These are phyloP conservation scores for Progne subis DNA, from an alignment of 2,113 vertebrate genomes.

Conservation along the genomic window DNA sequence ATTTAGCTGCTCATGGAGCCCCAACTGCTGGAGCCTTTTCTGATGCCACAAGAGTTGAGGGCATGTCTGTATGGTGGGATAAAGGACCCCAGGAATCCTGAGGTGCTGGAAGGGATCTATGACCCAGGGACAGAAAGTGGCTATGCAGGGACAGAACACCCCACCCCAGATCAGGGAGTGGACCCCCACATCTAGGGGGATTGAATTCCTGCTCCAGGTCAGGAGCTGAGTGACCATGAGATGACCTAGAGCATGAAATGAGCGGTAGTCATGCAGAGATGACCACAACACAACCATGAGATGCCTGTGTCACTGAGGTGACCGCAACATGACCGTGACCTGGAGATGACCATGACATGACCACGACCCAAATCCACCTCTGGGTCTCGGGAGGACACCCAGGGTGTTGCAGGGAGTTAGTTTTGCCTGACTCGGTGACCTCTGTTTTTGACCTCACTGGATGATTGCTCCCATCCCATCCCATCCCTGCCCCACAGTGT, in stretches of 20 bases:
- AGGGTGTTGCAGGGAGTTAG: not conserved
- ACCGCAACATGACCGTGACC: not conserved
- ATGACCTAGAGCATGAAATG: too few species aligned
- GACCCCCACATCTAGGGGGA: not conserved
- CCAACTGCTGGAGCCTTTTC: not conserved
- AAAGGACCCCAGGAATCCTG: not conserved
- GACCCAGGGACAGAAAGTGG: not conserved
- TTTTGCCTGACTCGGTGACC: rapidly evolving
- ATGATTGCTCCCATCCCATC: not conserved
- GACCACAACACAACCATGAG: not conserved
- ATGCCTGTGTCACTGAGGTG: not conserved
- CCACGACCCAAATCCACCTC: not conserved
- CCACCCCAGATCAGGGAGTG: not conserved
- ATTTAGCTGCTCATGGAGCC: not conserved
- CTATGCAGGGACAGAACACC: not conserved
- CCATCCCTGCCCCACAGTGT: not conserved
- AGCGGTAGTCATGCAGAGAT: not conserved
- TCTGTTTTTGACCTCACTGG: not conserved
- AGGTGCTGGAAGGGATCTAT: not conserved
- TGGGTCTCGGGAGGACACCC: not conserved
- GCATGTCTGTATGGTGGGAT: not conserved
- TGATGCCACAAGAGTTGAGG: not conserved
- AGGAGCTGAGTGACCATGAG: not conserved
- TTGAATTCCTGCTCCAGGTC: not conserved
- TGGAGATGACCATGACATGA: too few species aligned